These are phyloP conservation scores for Habrosyne pyritoides DNA, from an alignment of 2,888 invertebrate genomes.

Conservation along the genomic window DNA sequence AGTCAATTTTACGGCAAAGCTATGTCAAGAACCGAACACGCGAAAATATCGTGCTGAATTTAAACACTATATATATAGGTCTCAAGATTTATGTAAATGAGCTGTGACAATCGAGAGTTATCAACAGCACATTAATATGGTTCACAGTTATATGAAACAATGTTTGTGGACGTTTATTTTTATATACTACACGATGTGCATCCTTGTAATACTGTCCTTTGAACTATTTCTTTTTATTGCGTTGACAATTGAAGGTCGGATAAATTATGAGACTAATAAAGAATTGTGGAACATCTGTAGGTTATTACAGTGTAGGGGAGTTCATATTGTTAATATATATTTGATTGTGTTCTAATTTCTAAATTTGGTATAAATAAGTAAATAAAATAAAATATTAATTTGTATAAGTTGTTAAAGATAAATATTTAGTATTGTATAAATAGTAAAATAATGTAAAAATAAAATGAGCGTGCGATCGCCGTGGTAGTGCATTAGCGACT, in stretches of 20 bases:
- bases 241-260: neutral
- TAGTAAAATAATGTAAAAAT: too few species aligned
- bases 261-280: neutral
- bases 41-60: neutral
- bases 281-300: neutral
- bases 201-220: conserved; percentile 1
- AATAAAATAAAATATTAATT: too few species aligned
- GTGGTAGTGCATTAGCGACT: too few species aligned
- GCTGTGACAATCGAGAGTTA: neutral
- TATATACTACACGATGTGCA: neutral
- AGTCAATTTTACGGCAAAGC: too few species aligned
- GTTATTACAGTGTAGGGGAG: too few species aligned
- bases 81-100: too few species aligned
- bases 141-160: neutral
- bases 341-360: too few species aligned
- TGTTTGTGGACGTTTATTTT: neutral
- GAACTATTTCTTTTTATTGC: neutral
- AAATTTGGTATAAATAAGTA: too few species aligned
- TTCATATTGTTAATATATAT: too few species aligned
- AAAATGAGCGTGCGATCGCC: too few species aligned
- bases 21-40: neutral
- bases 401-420: too few species aligned
- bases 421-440: too few species aligned
- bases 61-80: neutral
- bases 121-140: neutral